Evolutionary conservation across 2,888 invertebrate species (phyloP).

Genomic region (Leptinotarsa tumamoca): DNA sequence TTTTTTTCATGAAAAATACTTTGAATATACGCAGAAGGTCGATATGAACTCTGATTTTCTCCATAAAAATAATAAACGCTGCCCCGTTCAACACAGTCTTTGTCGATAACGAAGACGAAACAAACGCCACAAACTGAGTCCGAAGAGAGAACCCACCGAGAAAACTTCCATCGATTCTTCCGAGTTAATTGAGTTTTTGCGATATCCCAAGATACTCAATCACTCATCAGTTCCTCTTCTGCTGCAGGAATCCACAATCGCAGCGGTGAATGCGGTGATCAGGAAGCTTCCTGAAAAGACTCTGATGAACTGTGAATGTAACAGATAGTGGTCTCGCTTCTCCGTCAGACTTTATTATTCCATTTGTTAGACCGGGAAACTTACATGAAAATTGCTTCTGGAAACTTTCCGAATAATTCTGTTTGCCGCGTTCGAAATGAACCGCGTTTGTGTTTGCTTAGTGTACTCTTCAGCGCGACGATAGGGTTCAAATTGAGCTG

Average conservation of each 20-base stretch:
- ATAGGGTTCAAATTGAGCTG: conserved; percentile 41
- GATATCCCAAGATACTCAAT: conserved; percentile 58
- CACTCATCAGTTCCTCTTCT: conserved; percentile 59
- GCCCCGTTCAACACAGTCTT: neutral
- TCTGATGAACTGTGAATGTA: conserved; percentile 62
- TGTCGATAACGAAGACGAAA: neutral
- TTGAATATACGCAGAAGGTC: too few relatives aligned
- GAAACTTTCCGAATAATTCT: conserved; percentile 47
- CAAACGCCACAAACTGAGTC: neutral
- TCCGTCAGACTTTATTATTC: conserved; percentile 50
- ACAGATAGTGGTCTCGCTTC: conserved; percentile 58
- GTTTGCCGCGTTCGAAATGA: conserved; percentile 45
- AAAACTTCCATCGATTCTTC: conserved; percentile 40
- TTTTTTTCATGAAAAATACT: too few relatives aligned
- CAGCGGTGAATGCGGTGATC: conserved; percentile 59
- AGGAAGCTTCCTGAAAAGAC: conserved; percentile 60
- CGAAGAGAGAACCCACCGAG: conserved; percentile 23
- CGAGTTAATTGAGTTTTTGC: conserved; percentile 60
- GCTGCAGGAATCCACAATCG: conserved; percentile 54
- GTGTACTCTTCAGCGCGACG: conserved; percentile 29
- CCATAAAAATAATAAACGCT: neutral
- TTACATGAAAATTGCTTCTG: conserved; percentile 47
- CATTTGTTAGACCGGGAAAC: conserved; percentile 46
- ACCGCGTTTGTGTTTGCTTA: conserved; percentile 45
- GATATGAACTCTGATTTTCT: too few relatives aligned